Percentiles rank a stretch among this genome's conserved stretches.
phyloP scores from a whole-genome alignment of 2,797 vertebrate species.

The Poecilia wingei region DNA sequence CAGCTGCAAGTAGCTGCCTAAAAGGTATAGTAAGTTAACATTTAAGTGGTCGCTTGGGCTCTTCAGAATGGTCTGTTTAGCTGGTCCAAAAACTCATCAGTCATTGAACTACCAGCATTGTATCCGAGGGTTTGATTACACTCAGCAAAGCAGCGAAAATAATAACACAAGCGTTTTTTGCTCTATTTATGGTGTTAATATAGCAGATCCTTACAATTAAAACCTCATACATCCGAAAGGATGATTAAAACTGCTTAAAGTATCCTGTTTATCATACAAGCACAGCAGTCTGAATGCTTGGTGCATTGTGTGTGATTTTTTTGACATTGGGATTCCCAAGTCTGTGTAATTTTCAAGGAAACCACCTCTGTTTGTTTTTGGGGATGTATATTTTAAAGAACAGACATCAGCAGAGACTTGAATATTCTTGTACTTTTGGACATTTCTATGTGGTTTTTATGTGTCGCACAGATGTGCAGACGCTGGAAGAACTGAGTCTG shows the following conservation, averaged over 20 bases:
- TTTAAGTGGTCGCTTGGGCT: background rate
- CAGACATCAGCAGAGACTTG: constrained; percentile 19
- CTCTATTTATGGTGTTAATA: background rate
- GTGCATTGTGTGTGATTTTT: background rate
- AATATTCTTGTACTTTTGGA: constrained; percentile 19
- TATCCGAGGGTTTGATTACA: background rate
- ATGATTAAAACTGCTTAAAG: background rate
- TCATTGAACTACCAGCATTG: background rate
- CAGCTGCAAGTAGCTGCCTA: background rate
- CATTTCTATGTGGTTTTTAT: constrained; percentile 35
- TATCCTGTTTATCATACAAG: too few relatives aligned
- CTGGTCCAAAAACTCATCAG: background rate
- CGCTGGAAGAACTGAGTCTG: constrained; percentile 86
- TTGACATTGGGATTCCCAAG: background rate
- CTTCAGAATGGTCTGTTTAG: background rate
- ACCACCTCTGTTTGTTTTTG: background rate
- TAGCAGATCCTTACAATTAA: background rate
- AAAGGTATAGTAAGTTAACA: background rate
- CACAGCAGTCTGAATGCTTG: background rate
- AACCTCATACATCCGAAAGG: background rate
- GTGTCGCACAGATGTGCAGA: constrained; percentile 82
- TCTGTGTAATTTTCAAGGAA: background rate
- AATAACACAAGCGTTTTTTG: background rate
- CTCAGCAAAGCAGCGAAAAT: background rate
- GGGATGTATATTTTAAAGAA: background rate